A percentile compares a stretch with the other conserved stretches of the same genome.
Conservation (phyloP, 1,140 invertebrate genomes). For the Laodelphax striatellus region DNA sequence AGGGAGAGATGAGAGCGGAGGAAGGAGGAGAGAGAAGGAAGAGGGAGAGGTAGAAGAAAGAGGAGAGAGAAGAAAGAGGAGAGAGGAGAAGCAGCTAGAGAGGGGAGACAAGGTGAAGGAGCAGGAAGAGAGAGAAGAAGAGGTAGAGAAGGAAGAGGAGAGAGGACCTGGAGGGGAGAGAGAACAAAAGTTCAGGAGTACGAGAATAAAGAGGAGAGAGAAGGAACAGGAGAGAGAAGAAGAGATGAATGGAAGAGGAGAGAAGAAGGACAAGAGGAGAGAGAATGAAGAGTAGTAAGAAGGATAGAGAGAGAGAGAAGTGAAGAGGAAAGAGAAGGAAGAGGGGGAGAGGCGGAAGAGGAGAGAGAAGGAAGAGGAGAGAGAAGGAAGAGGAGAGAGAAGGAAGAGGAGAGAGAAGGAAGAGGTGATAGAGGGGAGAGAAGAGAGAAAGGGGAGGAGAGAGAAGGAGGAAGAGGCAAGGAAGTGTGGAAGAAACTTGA, state of each 20-base stretch:
- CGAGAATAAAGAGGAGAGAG: neutral
- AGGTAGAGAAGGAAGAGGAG: neutral
- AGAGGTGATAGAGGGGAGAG: neutral
- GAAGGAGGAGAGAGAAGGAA: too few relatives aligned
- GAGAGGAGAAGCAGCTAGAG: too few relatives aligned
- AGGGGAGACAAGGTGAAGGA: neutral
- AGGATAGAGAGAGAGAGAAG: neutral
- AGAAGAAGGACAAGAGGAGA: too few relatives aligned
- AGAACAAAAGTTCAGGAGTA: too few relatives aligned
- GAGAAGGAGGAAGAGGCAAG: too few relatives aligned
- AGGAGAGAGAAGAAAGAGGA: too few relatives aligned
- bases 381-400: too few relatives aligned
- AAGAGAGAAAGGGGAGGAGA: neutral
- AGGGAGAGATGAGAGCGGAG: too few relatives aligned
- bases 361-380: neutral
- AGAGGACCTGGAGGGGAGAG: neutral
- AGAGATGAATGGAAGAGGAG: neutral
- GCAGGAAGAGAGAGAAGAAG: neutral
- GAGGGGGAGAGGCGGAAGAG: neutral
- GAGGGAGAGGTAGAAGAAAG: neutral
- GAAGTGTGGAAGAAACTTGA: too few relatives aligned
- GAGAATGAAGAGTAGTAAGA: too few relatives aligned
- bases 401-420: neutral
- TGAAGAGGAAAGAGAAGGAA: neutral
- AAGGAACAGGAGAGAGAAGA: too few relatives aligned